Base-by-base conservation (phyloP, 2,888 invertebrate species). In the Cataglyphis albicans region DNA sequence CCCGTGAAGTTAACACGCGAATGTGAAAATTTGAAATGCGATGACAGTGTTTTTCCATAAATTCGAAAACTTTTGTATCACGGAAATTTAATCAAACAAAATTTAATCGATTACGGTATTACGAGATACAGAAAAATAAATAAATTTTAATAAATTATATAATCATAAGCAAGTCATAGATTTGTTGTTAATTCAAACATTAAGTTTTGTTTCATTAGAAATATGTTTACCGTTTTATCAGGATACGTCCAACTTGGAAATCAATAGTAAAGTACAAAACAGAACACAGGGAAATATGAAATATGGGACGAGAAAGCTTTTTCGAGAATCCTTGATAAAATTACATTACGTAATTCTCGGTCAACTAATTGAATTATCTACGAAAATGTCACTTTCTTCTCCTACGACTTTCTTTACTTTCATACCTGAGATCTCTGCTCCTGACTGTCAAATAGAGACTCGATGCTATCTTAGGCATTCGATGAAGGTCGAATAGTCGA, bases 401-500 rank as follows among this genome's bases (percentile, higher is more conserved):
- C 4, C 9, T 55, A 12, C 41, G 38, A 35, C 32, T 63, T 65
- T 55, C 44, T 57, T 57, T 57, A 15, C 21, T 52, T 65, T 55
- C n/a, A 65, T 44, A 75, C 10, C 18, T 52, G 52, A 65, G 21
- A 59, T 35, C 35, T 61, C 48, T 61, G 70, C 41, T 68, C 44
- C 15, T 9, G 15, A 61, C 1, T 78, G 70, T 78, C 70, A 70
- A 70, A 78, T 57, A 70, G 32, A 78, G 57, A 25, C 57, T 57
- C 32, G 63, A 70, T 21, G 59, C 44, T 73, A 73, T 61, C 57
- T 73, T 65, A 57, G 29, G 57, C 73, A 48, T 61, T 83, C 81
- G 59, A 80, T 35, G 72, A 83, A 73, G 83, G 63, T 65, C 81
- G 65, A 72, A 81, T n/a, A 35, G 15, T 7, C 72, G 68, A 70